phyloP scores from a whole-genome alignment of 2,797 vertebrate species.

The Pipistrellus pygmaeus region DNA sequence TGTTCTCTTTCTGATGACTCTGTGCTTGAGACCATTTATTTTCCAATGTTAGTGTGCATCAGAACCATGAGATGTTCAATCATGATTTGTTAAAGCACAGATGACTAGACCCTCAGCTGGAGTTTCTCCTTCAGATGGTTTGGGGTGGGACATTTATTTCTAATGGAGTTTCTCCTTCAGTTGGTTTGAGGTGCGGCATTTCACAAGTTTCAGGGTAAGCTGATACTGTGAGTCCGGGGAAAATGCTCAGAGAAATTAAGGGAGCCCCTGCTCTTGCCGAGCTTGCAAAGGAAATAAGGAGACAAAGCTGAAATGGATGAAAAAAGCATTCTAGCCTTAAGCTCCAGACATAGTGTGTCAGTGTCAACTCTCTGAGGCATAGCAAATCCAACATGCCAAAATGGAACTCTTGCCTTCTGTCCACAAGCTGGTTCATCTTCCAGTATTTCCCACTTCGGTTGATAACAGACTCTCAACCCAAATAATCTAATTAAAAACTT shows the following conservation, averaged over 20 bases:
- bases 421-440: neutral
- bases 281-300: neutral
- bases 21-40: neutral
- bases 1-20: neutral
- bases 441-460: neutral
- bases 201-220: neutral
- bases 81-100: neutral
- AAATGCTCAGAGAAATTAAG: neutral
- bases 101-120: rapidly evolving
- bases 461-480: neutral
- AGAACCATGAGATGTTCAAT: neutral
- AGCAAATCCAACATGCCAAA: neutral
- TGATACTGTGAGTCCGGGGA: neutral
- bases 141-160: neutral
- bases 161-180: neutral
- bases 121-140: neutral
- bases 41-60: no score
- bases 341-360: neutral
- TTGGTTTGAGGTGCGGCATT: neutral
- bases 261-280: neutral
- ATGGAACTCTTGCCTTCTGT: neutral
- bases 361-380: neutral
- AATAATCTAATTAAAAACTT: neutral
- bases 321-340: neutral
- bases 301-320: neutral